A percentile compares a stretch with the other conserved stretches of the same genome.
phyloP scores from a whole-genome alignment of 1,140 invertebrate genomes.

The Drosophila mayri region DNA sequence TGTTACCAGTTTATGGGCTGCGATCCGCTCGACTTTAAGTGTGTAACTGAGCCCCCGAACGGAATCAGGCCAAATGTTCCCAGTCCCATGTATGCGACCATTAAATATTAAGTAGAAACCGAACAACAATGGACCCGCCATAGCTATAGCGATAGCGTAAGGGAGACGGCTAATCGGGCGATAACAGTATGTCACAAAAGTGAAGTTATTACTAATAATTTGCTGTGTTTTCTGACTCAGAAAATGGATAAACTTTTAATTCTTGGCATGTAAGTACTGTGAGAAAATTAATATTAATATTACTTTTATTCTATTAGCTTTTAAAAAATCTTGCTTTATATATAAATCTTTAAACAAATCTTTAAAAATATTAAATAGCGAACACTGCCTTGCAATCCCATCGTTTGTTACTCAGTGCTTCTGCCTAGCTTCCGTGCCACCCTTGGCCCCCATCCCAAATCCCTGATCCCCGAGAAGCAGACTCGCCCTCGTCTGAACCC shows the following conservation, averaged over 20 bases:
- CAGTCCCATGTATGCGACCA: constrained; percentile 64
- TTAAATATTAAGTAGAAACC: constrained; percentile 65
- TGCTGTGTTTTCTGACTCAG: neutral
- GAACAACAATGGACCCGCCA: constrained; percentile 47
- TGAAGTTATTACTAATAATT: neutral
- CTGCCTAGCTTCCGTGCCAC: constrained; percentile 6
- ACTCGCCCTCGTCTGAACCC: constrained; percentile 31
- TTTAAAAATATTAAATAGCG: no score
- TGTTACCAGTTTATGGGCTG: constrained; percentile 30
- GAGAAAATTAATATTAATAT: neutral
- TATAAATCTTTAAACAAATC: no score
- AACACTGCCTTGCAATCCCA: neutral
- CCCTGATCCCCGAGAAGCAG: constrained; percentile 20
- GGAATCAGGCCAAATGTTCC: constrained; percentile 67
- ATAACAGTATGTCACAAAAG: constrained; percentile 33
- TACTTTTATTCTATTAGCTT: neutral
- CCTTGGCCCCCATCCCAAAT: constrained; percentile 17
- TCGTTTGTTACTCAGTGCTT: constrained; percentile 2
- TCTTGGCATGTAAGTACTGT: neutral
- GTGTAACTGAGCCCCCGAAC: constrained; percentile 58
- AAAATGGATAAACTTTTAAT: neutral
- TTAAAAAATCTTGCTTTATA: no score
- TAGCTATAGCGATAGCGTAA: constrained; percentile 42
- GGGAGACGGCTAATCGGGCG: constrained; percentile 35
- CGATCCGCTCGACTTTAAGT: constrained; percentile 64